Evolutionary conservation across 1,140 invertebrate genomes (phyloP).

Genomic region (Neelides sp.): DNA sequence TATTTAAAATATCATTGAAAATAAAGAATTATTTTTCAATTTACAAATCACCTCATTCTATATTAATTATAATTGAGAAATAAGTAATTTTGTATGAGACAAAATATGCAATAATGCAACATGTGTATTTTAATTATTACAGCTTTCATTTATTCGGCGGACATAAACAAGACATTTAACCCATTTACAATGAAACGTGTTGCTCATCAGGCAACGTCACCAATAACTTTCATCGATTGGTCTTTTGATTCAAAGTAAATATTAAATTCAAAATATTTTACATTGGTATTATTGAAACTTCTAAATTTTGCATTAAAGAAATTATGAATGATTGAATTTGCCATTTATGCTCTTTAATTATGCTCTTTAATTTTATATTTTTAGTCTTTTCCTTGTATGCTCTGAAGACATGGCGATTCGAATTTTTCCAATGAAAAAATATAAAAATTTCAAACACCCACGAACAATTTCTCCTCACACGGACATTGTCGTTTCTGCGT

Average conservation of each 20-base stretch:
- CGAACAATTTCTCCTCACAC: conserved; percentile 62
- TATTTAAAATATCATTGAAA: conserved; percentile 11
- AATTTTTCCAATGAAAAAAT: conserved; percentile 61
- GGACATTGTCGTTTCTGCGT: conserved; percentile 65
- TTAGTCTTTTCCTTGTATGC: conserved; percentile 62
- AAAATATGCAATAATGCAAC: neutral
- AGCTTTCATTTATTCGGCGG: conserved; percentile 79
- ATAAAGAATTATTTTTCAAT: neutral
- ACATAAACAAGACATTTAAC: conserved; percentile 63
- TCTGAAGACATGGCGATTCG: conserved; percentile 74
- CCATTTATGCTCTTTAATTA: neutral
- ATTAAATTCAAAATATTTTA: neutral
- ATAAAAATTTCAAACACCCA: conserved; percentile 56
- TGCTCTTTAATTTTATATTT: conserved; percentile 21
- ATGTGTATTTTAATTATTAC: conserved; percentile 33
- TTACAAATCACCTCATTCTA: neutral
- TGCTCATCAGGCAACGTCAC: conserved; percentile 61
- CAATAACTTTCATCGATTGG: conserved; percentile 78
- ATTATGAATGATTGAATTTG: no score
- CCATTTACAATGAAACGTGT: conserved; percentile 74
- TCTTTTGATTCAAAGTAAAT: conserved; percentile 65
- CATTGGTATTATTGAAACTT: neutral
- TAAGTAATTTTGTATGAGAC: neutral
- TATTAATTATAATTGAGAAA: neutral
- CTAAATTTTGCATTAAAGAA: no score